Base-by-base conservation (phyloP, 2,888 invertebrate genomes). In the Callinectes sapidus region DNA sequence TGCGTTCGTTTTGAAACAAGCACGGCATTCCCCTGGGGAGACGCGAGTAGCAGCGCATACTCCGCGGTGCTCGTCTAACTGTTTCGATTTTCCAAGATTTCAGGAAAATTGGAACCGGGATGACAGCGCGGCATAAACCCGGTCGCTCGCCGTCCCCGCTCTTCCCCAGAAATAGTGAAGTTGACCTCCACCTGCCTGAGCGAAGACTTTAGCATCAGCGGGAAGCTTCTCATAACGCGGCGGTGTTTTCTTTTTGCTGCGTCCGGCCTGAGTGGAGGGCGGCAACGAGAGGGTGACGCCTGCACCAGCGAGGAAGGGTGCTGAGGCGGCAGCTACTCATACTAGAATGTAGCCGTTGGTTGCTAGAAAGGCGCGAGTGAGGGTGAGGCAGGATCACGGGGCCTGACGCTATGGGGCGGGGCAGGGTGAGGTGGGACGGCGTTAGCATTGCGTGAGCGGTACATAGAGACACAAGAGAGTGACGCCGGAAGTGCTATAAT, bases 71-170 rank as follows among this genome's bases (percentile, higher is more conserved):
- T 93, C 86, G 87, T 86, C 54, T 81, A 35, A 85, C 87, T 42
- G 48, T 89, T 91, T 91, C 90, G 90, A 93, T 92, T 93, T 93
- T 92, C 93, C 91, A 92, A 91, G 93, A 93, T 93, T 93, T 92
- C 71, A 90, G 92, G 90, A 93, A 93, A 93, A 90, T 93, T 90
- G 93, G 86, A 92, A 90, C 87, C 81, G 66, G 66, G 32, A 39
- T 54, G 89, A 93, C 90, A 92, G 93, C 23, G 92, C 77, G 28
- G 90, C 93, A 93, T 93, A 93, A 93, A 48, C 48, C 28, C 32
- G 90, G 92, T 48, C 81, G 93, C 90, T 92, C 91, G 77, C 87
- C 88, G 42, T 90, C 87, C 23, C 61, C 42, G 55, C 66, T 91
- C 90, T 93, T 92, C 81, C 92, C 92, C 91, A 93, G 93, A 93